Evolutionary conservation across 2,797 vertebrate species (phyloP).

Genomic region (Adelosebastes latens): DNA sequence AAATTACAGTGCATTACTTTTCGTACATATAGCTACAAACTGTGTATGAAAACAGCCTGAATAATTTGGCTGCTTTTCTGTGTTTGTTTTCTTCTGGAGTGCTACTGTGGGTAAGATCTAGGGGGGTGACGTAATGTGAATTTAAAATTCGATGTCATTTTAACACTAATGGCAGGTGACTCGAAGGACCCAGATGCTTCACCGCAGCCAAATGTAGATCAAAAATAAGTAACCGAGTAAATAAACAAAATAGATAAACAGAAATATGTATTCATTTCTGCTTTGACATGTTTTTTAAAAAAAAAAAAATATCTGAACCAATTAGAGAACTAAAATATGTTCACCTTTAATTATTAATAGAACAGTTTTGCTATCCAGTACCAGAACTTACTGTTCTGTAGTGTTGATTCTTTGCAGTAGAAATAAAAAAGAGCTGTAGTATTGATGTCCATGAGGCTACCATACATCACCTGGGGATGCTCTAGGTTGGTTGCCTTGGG

Average conservation of each 20-base stretch:
- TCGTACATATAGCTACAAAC: too few relatives aligned
- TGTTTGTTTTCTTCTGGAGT: background rate
- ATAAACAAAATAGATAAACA: background rate
- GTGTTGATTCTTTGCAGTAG: background rate
- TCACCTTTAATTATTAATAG: constrained; percentile 4
- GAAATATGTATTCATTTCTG: constrained; percentile 1
- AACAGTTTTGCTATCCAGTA: background rate
- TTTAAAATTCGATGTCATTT: background rate
- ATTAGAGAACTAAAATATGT: constrained; percentile 13
- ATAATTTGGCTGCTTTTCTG: background rate
- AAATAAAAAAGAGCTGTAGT: background rate
- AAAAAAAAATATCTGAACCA: background rate
- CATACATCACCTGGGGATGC: constrained; percentile 5
- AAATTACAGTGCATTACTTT: too few relatives aligned
- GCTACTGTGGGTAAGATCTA: background rate
- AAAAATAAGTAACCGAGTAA: background rate
- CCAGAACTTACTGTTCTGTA: background rate
- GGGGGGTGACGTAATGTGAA: background rate
- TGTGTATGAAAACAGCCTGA: too few relatives aligned
- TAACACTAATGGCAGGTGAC: background rate
- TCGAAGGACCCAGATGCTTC: background rate
- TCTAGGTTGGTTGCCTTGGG: background rate
- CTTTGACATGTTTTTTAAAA: background rate
- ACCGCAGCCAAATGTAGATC: background rate
- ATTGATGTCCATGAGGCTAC: background rate